Evolutionary conservation across 2,797 vertebrate species (phyloP), one percentile per base, ranked within the genome.

Genomic region (Poeciliopsis presidionis): DNA sequence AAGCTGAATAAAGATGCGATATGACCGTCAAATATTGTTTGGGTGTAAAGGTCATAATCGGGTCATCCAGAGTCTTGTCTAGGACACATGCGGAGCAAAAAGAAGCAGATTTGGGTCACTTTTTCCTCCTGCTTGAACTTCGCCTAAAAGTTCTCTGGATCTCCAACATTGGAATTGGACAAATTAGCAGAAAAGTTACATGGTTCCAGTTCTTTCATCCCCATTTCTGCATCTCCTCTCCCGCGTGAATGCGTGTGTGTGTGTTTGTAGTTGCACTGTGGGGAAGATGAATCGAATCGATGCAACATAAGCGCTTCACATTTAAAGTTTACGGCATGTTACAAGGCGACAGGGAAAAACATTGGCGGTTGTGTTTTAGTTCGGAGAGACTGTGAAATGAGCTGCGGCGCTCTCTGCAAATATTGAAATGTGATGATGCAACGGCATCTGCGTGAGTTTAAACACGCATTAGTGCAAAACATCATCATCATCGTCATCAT

Each of bases 391-490:
- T 3, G 6, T 22, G 7, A 70, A 8, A 14, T 28, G 43, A 28
- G 18, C 41, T 25, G 65, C 8, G 4, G 13, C 43, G 43, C n/a
- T 70, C 13, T n/a, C 25, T 45, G 25, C 41, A 70, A 45, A 69
- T 69, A 28, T 45, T 46, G 13, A 70, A 70, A 46, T 45, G 6
- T 45, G 74, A 53, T 7, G 14, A 39, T n/a, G 36, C 61, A 36
- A 11, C 53, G 53, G 46, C 47, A 12, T 61, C n/a, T 77, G 25
- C 45, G 36, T 55, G 30, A 70, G n/a, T 80, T 73, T 30, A 51
- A 69, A 87, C 78, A 83, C 69, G 70, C 74, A 85, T 45, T 51
- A 41, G 30, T 14, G 75, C n/a, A 74, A 39, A 72, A 69, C 33
- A 80, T 72, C 36, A 57, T 81, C 33, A 78, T 77, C 36, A 53